These are phyloP conservation scores for Balaenoptera acutorostrata DNA, from an alignment of 2,113 vertebrate genomes.

Conservation along the genomic window DNA sequence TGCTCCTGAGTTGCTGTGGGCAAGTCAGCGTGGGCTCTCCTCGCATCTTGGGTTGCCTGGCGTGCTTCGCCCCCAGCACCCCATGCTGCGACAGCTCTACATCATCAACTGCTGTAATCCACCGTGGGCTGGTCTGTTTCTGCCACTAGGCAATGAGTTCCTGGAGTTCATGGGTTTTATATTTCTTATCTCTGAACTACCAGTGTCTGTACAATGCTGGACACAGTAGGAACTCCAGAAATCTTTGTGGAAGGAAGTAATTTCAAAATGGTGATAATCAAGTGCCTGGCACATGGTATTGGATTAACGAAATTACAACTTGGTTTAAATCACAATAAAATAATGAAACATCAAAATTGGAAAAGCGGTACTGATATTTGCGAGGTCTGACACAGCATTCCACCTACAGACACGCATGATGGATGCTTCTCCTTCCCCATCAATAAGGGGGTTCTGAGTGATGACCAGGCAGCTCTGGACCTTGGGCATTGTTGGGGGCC, in stretches of 20 bases:
- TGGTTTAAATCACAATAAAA: not conserved
- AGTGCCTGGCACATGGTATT: not conserved
- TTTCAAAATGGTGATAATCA: not conserved
- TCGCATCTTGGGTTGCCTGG: fast-evolving
- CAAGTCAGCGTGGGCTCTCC: fast-evolving
- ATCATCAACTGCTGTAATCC: fast-evolving
- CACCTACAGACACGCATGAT: fast-evolving
- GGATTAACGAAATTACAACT: not conserved
- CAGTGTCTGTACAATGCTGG: not conserved
- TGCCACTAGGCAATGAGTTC: not conserved
- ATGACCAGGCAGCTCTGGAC: not conserved
- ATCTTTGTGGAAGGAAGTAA: not conserved
- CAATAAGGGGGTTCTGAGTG: fast-evolving
- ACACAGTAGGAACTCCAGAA: not conserved
- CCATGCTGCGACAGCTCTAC: not conserved
- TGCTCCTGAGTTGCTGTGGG: not conserved
- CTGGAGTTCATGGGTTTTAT: not conserved
- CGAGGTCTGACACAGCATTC: fast-evolving
- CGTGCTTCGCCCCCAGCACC: fast-evolving
- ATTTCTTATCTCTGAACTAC: not conserved
- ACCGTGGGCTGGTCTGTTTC: not conserved
- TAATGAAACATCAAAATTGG: not conserved
- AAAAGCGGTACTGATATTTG: fast-evolving
- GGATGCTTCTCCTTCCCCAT: no score
- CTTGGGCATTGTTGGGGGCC: no score